Base-by-base conservation (phyloP, 2,888 invertebrate species). In the Lypha dubia region DNA sequence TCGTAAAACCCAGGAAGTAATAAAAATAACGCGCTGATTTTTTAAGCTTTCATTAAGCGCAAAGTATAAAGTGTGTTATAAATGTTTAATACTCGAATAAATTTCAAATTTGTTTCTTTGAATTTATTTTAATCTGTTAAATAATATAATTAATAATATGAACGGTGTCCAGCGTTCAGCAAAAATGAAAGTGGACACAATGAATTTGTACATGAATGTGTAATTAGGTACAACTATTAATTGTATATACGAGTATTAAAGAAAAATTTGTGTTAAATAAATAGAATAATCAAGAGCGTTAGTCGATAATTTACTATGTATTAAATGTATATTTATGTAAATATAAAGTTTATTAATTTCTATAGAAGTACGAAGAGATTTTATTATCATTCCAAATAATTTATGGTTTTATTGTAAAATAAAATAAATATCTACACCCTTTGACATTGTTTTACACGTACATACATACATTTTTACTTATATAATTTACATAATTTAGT, bases 21-120 rank as follows among this genome's bases (percentile, higher is more conserved):
- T 67, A 60, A 79, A 76, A 71, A 62, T 84, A 76, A 80, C 70
- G 71, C 79, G 71, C 65, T 46, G 35, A 7, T 20, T 58, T 60
- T 71, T 51, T 8, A 73, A 71, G 53, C 56, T 58, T 79, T 75
- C 75, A 79, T 84, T 65, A 75, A 65, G 74, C 74, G 44, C 67
- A 77, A n/a, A 67, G 20, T 65, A 51, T 41, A 51, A 38, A 79
- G 51, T 67, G 44, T 44, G 17, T 35, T 38, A 77, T 76, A 20
- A 41, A 41, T 68, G 20, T 20, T 32, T 63, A 15, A 44, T 65
- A 35, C 41, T 5, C 44, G 24, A n/a, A 32, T 44, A 51, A 49
- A 17, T 51, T 51, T 41, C 28, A 15, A 41, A 51, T 38, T 38
- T 53, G 15, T 63, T 38, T 75, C 38, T 44, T 58, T 56, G 58